Percentiles rank a stretch among this genome's conserved stretches.
phyloP scores from a whole-genome alignment of 2,113 vertebrate genomes.

The Aspidoscelis tigris region DNA sequence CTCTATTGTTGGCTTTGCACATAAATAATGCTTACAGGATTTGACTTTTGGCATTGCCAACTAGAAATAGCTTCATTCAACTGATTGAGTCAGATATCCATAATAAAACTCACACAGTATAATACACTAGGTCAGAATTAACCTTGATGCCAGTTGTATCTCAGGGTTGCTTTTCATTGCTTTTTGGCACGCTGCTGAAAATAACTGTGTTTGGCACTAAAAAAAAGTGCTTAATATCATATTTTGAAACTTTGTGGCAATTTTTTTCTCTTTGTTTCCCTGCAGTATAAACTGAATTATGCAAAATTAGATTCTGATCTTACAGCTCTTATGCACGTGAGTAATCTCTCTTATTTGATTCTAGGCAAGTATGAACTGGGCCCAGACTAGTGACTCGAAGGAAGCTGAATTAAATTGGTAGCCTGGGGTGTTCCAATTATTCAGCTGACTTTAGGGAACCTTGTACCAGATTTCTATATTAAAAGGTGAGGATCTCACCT shows the following conservation, averaged over 20 bases:
- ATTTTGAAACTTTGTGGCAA: slow-evolving; percentile 22
- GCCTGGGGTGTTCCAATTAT: slow-evolving; percentile 49
- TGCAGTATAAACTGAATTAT: slow-evolving; percentile 34
- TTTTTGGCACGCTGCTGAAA: not conserved
- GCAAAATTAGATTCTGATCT: slow-evolving; percentile 37
- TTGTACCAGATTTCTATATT: slow-evolving; percentile 56
- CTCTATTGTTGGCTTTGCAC: not conserved
- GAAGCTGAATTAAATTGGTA: slow-evolving; percentile 42
- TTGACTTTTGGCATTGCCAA: not conserved
- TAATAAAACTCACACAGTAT: not conserved
- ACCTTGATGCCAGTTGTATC: fast-evolving
- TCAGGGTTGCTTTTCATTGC: not conserved
- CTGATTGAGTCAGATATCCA: not conserved
- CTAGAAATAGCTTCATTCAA: not conserved
- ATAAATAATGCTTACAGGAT: not conserved
- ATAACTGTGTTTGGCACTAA: slow-evolving; percentile 4
- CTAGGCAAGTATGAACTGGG: not conserved
- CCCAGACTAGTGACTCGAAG: slow-evolving; percentile 14
- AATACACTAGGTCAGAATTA: slow-evolving; percentile 33
- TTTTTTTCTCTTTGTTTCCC: slow-evolving; percentile 22
- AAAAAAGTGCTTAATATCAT: not conserved
- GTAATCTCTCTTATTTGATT: slow-evolving; percentile 32
- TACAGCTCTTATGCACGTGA: slow-evolving; percentile 23
- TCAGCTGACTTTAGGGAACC: slow-evolving; percentile 62
- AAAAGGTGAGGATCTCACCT: slow-evolving; percentile 65